Evolutionary conservation across 2,888 invertebrate species (phyloP).

Genomic region (Heliconius erato): DNA sequence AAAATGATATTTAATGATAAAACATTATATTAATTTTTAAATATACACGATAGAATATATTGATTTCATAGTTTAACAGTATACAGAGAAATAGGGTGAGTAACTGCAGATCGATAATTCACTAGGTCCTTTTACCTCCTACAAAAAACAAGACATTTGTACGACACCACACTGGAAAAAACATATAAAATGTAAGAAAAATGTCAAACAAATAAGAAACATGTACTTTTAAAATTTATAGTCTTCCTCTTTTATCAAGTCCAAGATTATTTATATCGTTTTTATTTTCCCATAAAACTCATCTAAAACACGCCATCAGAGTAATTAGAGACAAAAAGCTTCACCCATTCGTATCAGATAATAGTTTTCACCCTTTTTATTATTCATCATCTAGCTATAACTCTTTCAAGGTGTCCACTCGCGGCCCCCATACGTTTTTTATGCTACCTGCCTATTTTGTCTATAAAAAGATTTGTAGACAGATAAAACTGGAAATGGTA

Average conservation of each 20-base stretch:
- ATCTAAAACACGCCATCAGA: conserved; percentile 36
- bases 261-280: conserved; percentile 1
- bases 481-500: conserved; percentile 6
- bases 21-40: background rate
- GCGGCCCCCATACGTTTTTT: conserved; percentile 76
- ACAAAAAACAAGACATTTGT: background rate
- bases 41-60: background rate
- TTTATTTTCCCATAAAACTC: conserved; percentile 38
- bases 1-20: background rate
- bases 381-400: conserved; percentile 70
- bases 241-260: background rate
- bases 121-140: background rate
- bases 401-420: conserved; percentile 78
- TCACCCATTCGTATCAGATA: conserved; percentile 70
- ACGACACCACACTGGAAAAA: background rate
- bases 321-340: conserved; percentile 57
- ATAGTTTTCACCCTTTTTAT: conserved; percentile 67
- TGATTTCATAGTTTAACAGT: background rate
- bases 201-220: background rate
- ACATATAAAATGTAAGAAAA: background rate
- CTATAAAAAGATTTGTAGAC: conserved; percentile 52
- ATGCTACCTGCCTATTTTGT: conserved; percentile 61
- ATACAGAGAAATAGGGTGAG: background rate
- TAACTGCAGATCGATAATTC: background rate
- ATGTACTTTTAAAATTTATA: conserved; percentile 9